Evolutionary conservation across 23 tunicate species (phyloP).

Genomic region (Trididemnum miniatum): DNA sequence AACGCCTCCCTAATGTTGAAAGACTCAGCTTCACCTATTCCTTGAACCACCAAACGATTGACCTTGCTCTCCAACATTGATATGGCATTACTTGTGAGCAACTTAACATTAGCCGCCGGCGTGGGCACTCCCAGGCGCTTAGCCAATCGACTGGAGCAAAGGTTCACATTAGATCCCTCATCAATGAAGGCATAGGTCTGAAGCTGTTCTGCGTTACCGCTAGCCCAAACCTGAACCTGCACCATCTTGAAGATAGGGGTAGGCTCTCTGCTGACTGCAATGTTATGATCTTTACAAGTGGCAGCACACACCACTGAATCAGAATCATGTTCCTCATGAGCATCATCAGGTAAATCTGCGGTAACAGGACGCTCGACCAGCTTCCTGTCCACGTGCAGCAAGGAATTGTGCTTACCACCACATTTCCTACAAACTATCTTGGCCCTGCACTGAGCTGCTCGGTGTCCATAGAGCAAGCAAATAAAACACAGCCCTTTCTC

Average conservation of each 20-base stretch:
- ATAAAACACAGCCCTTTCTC: no score
- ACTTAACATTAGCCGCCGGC: background rate
- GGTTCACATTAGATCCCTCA: no score
- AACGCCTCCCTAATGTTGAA: no score
- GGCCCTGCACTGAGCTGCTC: no score
- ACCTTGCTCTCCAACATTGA: background rate
- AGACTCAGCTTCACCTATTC: background rate
- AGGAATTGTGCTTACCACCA: background rate
- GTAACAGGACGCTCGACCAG: no score
- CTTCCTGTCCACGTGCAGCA: background rate
- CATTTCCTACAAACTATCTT: no score
- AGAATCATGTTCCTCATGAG: background rate
- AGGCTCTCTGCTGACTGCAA: background rate
- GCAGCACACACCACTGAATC: no score
- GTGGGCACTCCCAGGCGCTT: background rate
- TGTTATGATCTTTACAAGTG: background rate
- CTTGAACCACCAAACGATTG: background rate
- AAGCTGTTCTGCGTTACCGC: background rate
- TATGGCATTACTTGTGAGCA: constrained; percentile 4
- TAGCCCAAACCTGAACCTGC: background rate
- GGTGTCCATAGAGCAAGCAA: background rate
- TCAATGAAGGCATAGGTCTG: constrained; percentile 11
- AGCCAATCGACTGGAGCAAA: background rate
- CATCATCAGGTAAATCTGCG: no score
- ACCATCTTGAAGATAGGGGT: background rate